Evolutionary conservation across 2,797 vertebrate species (phyloP), one percentile per base, ranked within the genome.

Genomic region (Hephaestus fuliginosus): DNA sequence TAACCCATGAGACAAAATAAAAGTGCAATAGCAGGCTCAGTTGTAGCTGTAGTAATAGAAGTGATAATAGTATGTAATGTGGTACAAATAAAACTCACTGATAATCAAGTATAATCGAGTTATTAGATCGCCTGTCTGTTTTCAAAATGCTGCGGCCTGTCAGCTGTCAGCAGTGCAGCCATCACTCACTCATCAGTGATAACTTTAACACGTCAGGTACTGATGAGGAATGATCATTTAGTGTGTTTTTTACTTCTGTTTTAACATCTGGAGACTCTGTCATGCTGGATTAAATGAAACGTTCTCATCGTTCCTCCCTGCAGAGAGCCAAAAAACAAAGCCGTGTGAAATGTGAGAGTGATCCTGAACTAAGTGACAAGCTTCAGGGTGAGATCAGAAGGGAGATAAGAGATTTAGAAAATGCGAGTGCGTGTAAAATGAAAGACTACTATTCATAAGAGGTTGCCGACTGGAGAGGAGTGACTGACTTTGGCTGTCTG

Each of bases 111-210:
- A 61, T 64, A 33, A 36, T 2, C 30, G 30, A 57, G 25, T 85
- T 64, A 76, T 74, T 77, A 81, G 75, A 71, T 62, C 74, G 2
- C 69, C 33, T 18, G 14, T 74, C 60, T 53, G 68, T 76, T 78
- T 63, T 39, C 2, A n/a, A 36, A 58, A 48, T 69, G 48, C 11
- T 48, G 36, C 55, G 52, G 33, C 22, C 22, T 80, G 62, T 72
- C 28, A 13, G 13, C 57, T 69, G 39, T 69, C 67, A 58, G 46
- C 11, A 41, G 13, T 3, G 22, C 25, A 17, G 39, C n/a, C 44
- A 30, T 52, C 64, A 52, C 13, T 10, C 52, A 58, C 17, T 10
- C 52, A 70, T 33, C 5, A 10, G 2, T 68, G 30, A 76, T 17
- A 36, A 61, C 43, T 77, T 60, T 48, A 43, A 28, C 41, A 8